Percentiles rank a stretch among this genome's conserved stretches.
Evolutionary conservation across 2,888 invertebrate genomes (phyloP).

Genomic region (Apotomis capreana): DNA sequence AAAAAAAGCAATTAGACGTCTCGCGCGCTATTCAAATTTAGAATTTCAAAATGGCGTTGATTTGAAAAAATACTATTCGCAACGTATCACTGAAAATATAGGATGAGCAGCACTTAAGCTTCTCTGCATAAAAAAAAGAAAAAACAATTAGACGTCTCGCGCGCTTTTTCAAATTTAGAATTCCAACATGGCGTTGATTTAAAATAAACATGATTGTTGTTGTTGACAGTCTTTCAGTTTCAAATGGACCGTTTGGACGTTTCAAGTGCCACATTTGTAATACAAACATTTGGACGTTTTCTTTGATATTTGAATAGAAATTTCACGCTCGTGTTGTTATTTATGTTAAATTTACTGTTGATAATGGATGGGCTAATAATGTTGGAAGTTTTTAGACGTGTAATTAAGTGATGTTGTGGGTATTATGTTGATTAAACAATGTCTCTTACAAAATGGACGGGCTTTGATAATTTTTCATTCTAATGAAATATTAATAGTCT

Average conservation of each 20-base stretch:
- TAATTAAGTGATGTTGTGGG: background rate
- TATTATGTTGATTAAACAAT: too few species aligned
- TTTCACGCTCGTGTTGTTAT: constrained; percentile 11
- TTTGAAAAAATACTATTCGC: too few species aligned
- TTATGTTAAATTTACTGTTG: constrained; percentile 14
- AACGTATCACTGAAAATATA: too few species aligned
- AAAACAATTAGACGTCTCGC: constrained; percentile 45
- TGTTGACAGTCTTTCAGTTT: constrained; percentile 40
- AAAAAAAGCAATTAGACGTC: constrained; percentile 47
- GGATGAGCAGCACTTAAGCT: background rate
- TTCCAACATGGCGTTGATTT: constrained; percentile 42
- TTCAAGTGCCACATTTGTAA: constrained; percentile 40
- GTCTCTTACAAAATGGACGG: too few species aligned
- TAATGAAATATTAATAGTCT: too few species aligned
- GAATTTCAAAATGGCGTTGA: constrained; percentile 41
- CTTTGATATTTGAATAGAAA: constrained; percentile 41
- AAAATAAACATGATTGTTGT: constrained; percentile 44
- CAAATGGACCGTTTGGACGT: constrained; percentile 40
- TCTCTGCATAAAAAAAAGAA: constrained; percentile 48
- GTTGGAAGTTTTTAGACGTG: constrained; percentile 8
- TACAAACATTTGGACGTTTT: constrained; percentile 36
- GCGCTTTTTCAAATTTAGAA: constrained; percentile 43
- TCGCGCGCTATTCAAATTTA: constrained; percentile 42
- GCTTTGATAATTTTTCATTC: too few species aligned
- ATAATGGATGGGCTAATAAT: background rate